These are phyloP conservation scores for Steromphala cineraria DNA, from an alignment of 2,888 invertebrate species.

Conservation along the genomic window DNA sequence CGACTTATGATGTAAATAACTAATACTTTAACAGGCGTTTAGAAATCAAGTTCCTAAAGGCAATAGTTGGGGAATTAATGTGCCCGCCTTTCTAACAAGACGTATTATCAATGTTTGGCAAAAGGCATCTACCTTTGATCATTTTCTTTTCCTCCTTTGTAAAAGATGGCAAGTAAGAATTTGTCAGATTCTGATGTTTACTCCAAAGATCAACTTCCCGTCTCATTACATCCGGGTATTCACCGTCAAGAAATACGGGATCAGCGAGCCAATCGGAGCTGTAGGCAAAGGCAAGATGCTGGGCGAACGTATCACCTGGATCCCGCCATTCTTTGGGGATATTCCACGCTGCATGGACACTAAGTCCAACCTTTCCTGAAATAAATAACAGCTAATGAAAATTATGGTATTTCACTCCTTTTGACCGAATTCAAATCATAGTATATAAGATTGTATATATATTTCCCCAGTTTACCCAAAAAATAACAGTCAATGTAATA, in stretches of 20 bases:
- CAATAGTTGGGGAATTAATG: too few relatives aligned
- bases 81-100: too few relatives aligned
- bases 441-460: too few relatives aligned
- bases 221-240: slow-evolving; percentile 76
- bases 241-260: slow-evolving; percentile 68
- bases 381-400: too few relatives aligned
- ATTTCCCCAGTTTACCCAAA: too few relatives aligned
- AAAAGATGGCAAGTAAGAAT: neutral
- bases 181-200: slow-evolving; percentile 33
- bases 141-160: slow-evolving; percentile 7
- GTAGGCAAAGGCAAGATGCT: slow-evolving; percentile 37
- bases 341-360: slow-evolving; percentile 36
- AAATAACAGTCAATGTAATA: too few relatives aligned
- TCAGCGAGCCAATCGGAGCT: slow-evolving; percentile 62
- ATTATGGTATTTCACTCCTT: too few relatives aligned
- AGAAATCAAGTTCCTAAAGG: too few relatives aligned
- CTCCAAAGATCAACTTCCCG: slow-evolving; percentile 53
- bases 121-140: neutral
- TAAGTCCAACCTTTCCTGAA: slow-evolving; percentile 45
- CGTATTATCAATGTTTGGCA: too few relatives aligned
- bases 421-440: too few relatives aligned
- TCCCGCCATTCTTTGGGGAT: slow-evolving; percentile 34
- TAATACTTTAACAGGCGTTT: too few relatives aligned
- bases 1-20: too few relatives aligned
- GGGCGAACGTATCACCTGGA: slow-evolving; percentile 42